Conservation (phyloP, 2,888 invertebrate genomes). For the Dynastes tityus region DNA sequence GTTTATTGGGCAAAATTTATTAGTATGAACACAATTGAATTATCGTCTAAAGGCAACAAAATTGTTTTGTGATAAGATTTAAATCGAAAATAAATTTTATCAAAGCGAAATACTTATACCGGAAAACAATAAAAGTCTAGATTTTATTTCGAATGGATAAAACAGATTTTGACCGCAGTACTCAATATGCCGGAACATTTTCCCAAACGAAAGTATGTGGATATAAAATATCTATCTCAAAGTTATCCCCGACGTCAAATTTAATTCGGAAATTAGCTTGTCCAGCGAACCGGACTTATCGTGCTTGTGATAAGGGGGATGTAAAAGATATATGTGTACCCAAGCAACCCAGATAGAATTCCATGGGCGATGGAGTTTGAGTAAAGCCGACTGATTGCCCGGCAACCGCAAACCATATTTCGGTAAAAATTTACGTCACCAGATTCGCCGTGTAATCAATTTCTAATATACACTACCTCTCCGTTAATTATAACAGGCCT, state of each 20-base stretch:
- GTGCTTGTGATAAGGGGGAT: slow-evolving; percentile 8
- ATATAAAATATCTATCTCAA: slow-evolving; percentile 12
- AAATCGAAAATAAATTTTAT: no score
- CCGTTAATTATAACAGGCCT: neutral
- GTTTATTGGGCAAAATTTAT: no score
- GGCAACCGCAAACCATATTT: slow-evolving; percentile 22
- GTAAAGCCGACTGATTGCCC: slow-evolving; percentile 1
- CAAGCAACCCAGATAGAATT: neutral
- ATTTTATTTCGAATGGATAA: neutral
- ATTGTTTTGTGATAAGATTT: no score
- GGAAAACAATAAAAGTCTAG: neutral
- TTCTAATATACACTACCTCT: slow-evolving; percentile 2
- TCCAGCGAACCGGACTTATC: slow-evolving; percentile 27
- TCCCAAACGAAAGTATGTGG: neutral
- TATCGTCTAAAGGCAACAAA: no score
- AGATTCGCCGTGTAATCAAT: slow-evolving; percentile 15
- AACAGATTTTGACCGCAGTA: neutral
- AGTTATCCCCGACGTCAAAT: slow-evolving; percentile 24
- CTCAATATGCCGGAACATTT: slow-evolving; percentile 1
- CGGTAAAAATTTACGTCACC: slow-evolving; percentile 10
- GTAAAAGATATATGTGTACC: neutral
- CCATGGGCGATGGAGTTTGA: neutral
- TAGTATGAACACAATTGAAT: no score
- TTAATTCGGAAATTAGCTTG: slow-evolving; percentile 29
- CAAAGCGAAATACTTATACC: no score